Conservation (phyloP, 2,888 invertebrate species). For the Leucoma salicis region DNA sequence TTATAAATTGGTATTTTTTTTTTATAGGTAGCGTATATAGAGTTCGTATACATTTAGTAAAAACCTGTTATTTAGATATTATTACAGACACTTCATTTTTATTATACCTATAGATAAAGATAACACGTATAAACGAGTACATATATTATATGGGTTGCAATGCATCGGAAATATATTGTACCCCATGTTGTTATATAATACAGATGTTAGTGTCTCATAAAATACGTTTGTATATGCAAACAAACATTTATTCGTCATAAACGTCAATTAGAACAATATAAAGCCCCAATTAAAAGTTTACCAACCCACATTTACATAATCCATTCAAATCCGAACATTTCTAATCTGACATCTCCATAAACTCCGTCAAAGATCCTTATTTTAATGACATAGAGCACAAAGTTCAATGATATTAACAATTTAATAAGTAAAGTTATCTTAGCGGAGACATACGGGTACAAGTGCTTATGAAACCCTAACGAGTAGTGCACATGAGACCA, state of each 20-base stretch:
- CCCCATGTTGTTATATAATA: too few relatives aligned
- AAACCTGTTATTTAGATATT: too few relatives aligned
- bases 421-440: conserved; percentile 30
- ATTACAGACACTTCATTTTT: too few relatives aligned
- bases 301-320: conserved; percentile 43
- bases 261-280: conserved; percentile 46
- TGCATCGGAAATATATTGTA: too few relatives aligned
- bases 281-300: conserved; percentile 46
- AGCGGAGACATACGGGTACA: conserved; percentile 44
- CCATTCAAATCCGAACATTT: conserved; percentile 31
- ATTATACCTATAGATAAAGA: too few relatives aligned
- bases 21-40: too few relatives aligned
- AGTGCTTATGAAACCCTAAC: conserved; percentile 54
- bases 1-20: too few relatives aligned
- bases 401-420: conserved; percentile 18
- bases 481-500: conserved; percentile 54
- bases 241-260: conserved; percentile 30
- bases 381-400: conserved; percentile 22
- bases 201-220: conserved; percentile 8
- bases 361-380: conserved; percentile 16
- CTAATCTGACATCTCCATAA: conserved; percentile 16
- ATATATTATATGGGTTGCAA: too few relatives aligned
- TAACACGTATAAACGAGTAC: too few relatives aligned
- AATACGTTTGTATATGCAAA: conserved; percentile 8
- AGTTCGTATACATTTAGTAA: too few relatives aligned